Percentiles rank a stretch among this genome's conserved stretches.
Evolutionary conservation across 37 sponge, comb jelly and placozoan species (phyloP).

Genomic region (Tethya wilhelma): DNA sequence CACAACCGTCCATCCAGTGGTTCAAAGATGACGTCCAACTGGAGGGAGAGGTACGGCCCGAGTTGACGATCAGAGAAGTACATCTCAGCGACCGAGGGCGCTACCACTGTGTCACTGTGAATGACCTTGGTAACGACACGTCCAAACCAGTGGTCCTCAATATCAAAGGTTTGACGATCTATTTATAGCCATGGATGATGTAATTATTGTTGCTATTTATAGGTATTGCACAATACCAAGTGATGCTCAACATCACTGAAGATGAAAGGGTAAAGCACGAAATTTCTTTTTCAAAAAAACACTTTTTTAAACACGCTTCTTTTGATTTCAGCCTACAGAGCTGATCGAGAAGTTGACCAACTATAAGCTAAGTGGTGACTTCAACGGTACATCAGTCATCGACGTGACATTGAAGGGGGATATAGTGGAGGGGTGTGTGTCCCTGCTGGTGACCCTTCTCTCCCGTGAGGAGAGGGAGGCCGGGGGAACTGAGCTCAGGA

Average conservation of each 20-base stretch:
- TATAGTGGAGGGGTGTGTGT: neutral
- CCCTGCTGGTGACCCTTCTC: neutral
- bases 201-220: neutral
- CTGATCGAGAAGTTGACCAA: too few relatives aligned
- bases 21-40: constrained; percentile 22
- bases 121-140: neutral
- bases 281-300: too few relatives aligned
- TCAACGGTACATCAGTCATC: too few relatives aligned
- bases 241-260: too few relatives aligned
- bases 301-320: too few relatives aligned
- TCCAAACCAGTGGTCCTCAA: constrained; percentile 21
- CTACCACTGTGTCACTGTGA: constrained; percentile 16
- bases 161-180: constrained; percentile 20
- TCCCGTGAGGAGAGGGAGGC: too few relatives aligned
- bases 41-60: neutral
- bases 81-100: constrained; percentile 6
- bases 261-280: too few relatives aligned
- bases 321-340: too few relatives aligned
- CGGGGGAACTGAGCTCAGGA: too few relatives aligned
- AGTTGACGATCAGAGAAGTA: constrained; percentile 28
- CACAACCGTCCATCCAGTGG: constrained; percentile 45
- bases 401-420: too few relatives aligned
- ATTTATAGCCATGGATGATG: neutral
- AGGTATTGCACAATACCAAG: constrained; percentile 33
- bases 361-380: too few relatives aligned